These are phyloP conservation scores for Prionailurus bengalensis DNA, from an alignment of 2,113 vertebrate genomes.

Conservation along the genomic window DNA sequence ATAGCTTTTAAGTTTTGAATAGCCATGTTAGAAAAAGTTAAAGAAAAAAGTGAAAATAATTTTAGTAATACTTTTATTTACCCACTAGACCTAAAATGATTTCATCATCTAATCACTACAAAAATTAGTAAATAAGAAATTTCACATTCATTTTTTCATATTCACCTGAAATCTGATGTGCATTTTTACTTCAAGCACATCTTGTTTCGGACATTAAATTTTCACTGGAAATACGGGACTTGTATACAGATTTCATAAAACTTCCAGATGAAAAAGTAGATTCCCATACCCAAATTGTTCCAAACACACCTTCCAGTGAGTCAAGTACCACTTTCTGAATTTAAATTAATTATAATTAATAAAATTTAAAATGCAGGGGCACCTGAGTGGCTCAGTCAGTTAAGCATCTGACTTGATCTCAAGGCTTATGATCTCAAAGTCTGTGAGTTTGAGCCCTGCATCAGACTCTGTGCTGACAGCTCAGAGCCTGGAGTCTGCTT, in stretches of 20 bases:
- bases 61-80: conserved; percentile 53
- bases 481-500: too few relatives aligned
- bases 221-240: conserved; percentile 26
- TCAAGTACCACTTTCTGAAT: neutral
- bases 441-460: too few relatives aligned
- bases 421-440: too few relatives aligned
- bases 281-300: neutral
- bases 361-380: neutral
- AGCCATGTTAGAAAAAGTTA: neutral
- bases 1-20: neutral
- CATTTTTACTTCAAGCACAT: neutral
- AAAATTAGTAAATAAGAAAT: conserved; percentile 36
- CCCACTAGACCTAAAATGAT: neutral
- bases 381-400: too few relatives aligned
- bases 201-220: conserved; percentile 31
- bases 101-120: neutral
- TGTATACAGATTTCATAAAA: conserved; percentile 40
- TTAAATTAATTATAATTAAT: conserved; percentile 24
- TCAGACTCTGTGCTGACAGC: too few relatives aligned
- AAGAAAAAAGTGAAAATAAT: conserved; percentile 35
- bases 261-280: conserved; percentile 38
- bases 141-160: conserved; percentile 32
- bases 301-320: conserved; percentile 23
- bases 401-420: too few relatives aligned
- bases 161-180: conserved; percentile 40